phyloP scores from a whole-genome alignment of 2,113 vertebrate genomes.

The Elachura formosa region DNA sequence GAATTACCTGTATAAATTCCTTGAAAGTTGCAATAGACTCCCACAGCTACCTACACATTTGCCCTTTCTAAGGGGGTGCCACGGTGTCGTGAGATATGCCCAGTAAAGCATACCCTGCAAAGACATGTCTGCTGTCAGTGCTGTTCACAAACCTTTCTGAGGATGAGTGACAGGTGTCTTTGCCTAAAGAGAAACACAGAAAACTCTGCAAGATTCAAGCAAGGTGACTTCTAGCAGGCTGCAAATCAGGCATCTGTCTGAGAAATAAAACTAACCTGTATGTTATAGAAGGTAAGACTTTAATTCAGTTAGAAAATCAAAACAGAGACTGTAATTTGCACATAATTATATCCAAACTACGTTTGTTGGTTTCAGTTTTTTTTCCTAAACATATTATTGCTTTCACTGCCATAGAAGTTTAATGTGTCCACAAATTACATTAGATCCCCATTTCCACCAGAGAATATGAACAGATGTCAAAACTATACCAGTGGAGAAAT shows the following conservation, averaged over 20 bases:
- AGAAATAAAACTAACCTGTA: not conserved
- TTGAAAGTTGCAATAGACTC: not conserved
- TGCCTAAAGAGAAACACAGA: not conserved
- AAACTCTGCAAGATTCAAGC: not conserved
- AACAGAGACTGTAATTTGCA: not conserved
- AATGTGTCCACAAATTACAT: not conserved
- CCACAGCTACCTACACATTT: not conserved
- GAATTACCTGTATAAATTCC: not conserved
- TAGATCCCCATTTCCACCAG: not conserved
- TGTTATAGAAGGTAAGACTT: not conserved
- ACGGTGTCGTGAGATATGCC: not conserved
- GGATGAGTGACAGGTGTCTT: not conserved
- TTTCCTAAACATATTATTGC: not conserved
- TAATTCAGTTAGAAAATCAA: not conserved
- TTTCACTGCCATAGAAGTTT: not conserved
- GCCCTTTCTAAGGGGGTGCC: not conserved
- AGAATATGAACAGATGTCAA: not conserved
- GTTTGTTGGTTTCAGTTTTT: not conserved
- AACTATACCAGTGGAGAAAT: not conserved
- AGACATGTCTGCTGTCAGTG: not conserved
- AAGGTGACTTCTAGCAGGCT: not conserved
- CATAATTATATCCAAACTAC: not conserved
- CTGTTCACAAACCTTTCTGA: not conserved
- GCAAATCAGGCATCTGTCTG: not conserved
- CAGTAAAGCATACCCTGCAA: not conserved